phyloP scores from a whole-genome alignment of 2,797 vertebrate species.

The Limosa lapponica region DNA sequence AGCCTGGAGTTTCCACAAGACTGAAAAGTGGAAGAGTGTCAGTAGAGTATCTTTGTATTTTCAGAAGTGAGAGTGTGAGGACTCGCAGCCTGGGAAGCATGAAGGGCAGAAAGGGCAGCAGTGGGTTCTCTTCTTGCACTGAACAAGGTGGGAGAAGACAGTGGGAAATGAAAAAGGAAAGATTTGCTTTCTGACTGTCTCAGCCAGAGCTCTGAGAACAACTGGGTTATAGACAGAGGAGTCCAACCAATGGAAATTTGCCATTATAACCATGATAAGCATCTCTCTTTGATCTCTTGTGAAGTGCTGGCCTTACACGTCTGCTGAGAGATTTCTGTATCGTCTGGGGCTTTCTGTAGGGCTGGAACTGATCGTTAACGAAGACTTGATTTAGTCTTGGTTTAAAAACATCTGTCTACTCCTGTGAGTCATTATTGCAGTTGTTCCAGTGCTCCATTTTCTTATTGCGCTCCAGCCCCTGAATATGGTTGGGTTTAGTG shows the following conservation, averaged over 20 bases:
- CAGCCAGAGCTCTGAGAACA: neutral
- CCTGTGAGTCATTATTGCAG: neutral
- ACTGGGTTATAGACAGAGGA: neutral
- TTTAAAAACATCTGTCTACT: neutral
- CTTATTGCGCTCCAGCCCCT: neutral
- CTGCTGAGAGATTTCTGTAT: neutral
- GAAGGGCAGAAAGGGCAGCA: neutral
- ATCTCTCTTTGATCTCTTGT: neutral
- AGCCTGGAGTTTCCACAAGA: neutral
- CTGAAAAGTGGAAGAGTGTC: neutral
- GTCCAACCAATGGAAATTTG: neutral
- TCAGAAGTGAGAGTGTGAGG: neutral
- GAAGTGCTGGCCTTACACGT: neutral
- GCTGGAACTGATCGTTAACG: neutral
- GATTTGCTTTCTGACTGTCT: neutral
- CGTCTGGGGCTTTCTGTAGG: neutral
- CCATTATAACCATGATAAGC: neutral
- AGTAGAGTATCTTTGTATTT: neutral
- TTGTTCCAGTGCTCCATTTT: neutral
- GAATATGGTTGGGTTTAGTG: neutral
- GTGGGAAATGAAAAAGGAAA: neutral
- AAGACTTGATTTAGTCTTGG: neutral
- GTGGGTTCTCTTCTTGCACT: neutral
- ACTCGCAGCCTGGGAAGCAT: accelerated
- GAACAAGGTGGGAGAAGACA: neutral